phyloP scores from a whole-genome alignment of 2,113 vertebrate species.

The Scomber scombrus region DNA sequence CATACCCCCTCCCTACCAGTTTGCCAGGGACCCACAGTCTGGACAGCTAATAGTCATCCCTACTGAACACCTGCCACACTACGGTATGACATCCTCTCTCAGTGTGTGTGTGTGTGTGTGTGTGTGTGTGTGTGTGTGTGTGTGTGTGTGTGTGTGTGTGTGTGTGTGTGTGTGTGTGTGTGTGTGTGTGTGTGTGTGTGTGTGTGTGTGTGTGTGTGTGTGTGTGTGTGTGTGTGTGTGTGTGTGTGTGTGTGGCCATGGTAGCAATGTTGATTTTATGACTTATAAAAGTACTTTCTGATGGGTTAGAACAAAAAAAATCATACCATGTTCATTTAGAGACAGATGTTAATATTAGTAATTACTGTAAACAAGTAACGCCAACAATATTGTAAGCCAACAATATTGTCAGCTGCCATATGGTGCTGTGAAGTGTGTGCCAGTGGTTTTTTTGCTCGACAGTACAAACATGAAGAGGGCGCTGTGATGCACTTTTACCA shows the following conservation, averaged over 20 bases:
- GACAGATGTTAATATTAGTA: conserved; percentile 23
- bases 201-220: no score
- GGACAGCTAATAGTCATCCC: conserved; percentile 96
- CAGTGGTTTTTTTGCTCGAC: conserved; percentile 6
- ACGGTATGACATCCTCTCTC: conserved; percentile 47
- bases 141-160: not conserved
- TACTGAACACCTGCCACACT: conserved; percentile 94
- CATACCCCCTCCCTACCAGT: conserved; percentile 93
- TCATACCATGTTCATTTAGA: not conserved
- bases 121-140: not conserved
- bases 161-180: conserved; percentile 1
- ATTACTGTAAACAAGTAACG: conserved; percentile 6
- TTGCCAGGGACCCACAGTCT: conserved; percentile 95
- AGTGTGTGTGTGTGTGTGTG: not conserved
- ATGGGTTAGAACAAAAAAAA: not conserved
- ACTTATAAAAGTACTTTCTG: not conserved
- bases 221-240: no score
- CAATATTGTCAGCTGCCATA: conserved; percentile 24
- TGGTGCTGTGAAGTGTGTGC: conserved; percentile 4
- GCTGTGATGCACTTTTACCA: not conserved
- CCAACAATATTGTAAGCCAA: not conserved
- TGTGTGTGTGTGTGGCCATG: not conserved
- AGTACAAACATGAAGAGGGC: not conserved
- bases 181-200: not conserved
- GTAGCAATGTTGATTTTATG: not conserved